Evolutionary conservation across 2,113 vertebrate genomes (phyloP).

Genomic region (Hyperopisus bebe): DNA sequence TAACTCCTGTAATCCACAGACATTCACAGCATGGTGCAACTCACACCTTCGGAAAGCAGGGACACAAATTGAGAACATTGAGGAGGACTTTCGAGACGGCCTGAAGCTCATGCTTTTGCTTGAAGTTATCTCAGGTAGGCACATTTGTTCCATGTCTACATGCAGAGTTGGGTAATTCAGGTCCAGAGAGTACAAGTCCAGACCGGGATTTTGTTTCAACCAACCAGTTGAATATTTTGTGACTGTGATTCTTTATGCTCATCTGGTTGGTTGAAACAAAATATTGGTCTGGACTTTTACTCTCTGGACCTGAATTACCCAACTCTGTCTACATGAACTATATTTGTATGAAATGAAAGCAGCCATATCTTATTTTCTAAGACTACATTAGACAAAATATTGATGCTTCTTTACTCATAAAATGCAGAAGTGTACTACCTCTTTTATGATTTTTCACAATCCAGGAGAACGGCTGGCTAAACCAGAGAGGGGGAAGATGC

Average conservation of each 20-base stretch:
- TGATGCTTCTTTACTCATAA: not conserved
- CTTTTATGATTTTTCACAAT: not conserved
- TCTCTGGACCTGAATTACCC: too few relatives aligned
- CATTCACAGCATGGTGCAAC: conserved; percentile 92
- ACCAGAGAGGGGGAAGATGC: conserved; percentile 77
- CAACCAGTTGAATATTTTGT: too few relatives aligned
- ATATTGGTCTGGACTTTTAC: too few relatives aligned
- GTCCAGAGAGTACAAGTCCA: too few relatives aligned
- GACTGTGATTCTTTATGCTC: too few relatives aligned
- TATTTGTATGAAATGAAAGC: not conserved
- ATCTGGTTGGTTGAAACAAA: too few relatives aligned
- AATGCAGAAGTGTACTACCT: not conserved
- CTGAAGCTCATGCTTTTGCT: conserved; percentile 88
- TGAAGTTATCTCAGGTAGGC: conserved; percentile 84
- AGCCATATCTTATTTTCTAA: not conserved
- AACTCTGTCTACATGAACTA: not conserved
- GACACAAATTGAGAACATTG: conserved; percentile 87
- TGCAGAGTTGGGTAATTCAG: not conserved
- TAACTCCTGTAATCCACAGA: conserved; percentile 50
- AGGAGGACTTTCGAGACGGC: conserved; percentile 86
- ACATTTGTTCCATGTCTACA: not conserved
- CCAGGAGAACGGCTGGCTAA: conserved; percentile 75
- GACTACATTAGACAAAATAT: not conserved
- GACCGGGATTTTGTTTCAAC: too few relatives aligned
- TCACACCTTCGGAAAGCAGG: conserved; percentile 86